These are phyloP conservation scores for Cerastoderma edule DNA, from an alignment of 2,888 invertebrate species.

Conservation along the genomic window DNA sequence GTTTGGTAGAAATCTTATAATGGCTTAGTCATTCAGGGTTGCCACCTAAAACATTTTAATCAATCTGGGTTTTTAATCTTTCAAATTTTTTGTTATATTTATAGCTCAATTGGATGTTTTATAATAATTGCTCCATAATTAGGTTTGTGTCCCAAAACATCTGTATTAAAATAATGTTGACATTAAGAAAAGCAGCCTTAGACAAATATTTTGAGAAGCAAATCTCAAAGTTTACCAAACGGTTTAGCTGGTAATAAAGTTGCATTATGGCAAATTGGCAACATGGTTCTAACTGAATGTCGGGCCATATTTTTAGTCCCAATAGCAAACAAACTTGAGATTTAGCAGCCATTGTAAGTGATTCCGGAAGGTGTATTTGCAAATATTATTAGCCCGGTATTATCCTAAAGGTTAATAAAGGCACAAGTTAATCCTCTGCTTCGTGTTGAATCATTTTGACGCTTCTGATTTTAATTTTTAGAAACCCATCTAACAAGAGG, in stretches of 20 bases:
- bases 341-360: neutral
- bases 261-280: neutral
- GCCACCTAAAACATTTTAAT: no score
- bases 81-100: no score
- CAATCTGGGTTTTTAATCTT: no score
- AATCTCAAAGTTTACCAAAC: neutral
- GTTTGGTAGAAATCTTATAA: no score
- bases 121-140: no score
- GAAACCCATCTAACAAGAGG: no score
- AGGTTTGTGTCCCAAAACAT: no score
- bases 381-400: conserved; percentile 15
- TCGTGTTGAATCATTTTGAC: no score
- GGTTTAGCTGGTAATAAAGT: neutral
- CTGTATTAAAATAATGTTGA: conserved; percentile 14
- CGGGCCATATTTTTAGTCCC: neutral
- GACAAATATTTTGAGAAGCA: conserved; percentile 18
- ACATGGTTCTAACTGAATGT: conserved; percentile 4
- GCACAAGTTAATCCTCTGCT: no score
- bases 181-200: neutral
- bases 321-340: conserved; percentile 2
- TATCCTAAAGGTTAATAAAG: neutral
- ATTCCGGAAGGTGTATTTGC: conserved; percentile 11
- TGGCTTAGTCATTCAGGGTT: no score
- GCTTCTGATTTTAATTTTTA: no score
- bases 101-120: no score